Percentiles rank a stretch among this genome's conserved stretches.
phyloP scores from a whole-genome alignment of 2,888 invertebrate genomes.

The Spisula solida region DNA sequence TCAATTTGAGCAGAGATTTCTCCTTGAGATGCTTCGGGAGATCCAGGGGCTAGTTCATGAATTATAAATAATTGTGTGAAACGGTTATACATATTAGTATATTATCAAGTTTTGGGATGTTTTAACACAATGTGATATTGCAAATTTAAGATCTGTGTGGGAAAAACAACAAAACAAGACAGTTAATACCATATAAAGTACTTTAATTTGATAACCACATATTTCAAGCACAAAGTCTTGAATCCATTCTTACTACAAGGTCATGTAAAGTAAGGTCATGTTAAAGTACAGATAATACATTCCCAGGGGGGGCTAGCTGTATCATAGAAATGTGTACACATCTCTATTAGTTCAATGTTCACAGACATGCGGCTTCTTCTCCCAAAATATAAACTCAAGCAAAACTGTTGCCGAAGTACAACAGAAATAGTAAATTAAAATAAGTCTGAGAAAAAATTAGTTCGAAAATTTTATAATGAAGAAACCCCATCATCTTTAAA shows the following conservation, averaged over 20 bases:
- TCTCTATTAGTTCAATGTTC: neutral
- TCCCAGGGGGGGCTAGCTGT: neutral
- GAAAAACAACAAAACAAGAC: neutral
- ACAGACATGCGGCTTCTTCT: neutral
- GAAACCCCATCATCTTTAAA: neutral
- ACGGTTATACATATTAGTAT: too few relatives aligned
- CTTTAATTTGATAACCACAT: conserved; percentile 45
- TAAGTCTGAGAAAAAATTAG: too few relatives aligned
- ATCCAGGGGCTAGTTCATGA: too few relatives aligned
- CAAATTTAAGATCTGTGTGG: too few relatives aligned
- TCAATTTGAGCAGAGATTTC: too few relatives aligned
- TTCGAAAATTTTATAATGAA: neutral
- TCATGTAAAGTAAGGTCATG: neutral
- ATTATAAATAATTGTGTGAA: too few relatives aligned
- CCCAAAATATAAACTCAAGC: neutral
- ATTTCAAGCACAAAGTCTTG: conserved; percentile 42
- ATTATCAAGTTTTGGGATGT: too few relatives aligned
- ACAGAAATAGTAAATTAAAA: neutral
- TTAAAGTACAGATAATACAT: neutral
- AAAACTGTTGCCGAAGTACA: neutral
- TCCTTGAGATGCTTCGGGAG: too few relatives aligned
- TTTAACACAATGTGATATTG: too few relatives aligned
- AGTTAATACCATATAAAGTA: conserved; percentile 20
- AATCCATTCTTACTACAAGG: conserved; percentile 33
- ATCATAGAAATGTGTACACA: neutral